Evolutionary conservation across 2,888 invertebrate genomes (phyloP).

Genomic region (Catocala nupta): DNA sequence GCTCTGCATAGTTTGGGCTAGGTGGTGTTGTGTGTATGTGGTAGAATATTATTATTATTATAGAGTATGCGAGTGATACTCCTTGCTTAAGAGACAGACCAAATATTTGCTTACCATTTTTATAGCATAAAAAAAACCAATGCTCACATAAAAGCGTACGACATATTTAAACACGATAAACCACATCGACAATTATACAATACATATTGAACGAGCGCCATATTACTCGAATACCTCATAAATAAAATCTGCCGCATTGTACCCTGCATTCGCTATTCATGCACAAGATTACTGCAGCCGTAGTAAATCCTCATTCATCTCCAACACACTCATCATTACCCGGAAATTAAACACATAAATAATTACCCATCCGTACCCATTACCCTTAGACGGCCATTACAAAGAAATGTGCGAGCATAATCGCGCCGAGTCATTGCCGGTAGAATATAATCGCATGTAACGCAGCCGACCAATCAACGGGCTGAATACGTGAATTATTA

Average conservation of each 20-base stretch:
- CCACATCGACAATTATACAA: no score
- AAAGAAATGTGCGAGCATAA: conserved; percentile 9
- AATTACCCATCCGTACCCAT: conserved; percentile 10
- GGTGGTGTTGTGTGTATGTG: no score
- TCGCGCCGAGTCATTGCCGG: conserved; percentile 16
- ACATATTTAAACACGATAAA: no score
- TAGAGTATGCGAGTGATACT: no score
- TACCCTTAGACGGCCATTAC: neutral
- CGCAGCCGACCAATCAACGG: conserved; percentile 48
- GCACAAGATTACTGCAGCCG: conserved; percentile 2
- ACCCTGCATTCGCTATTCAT: conserved; percentile 1
- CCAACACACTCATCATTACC: conserved; percentile 1
- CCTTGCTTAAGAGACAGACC: no score
- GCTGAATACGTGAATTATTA: conserved; percentile 62
- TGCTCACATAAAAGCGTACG: no score
- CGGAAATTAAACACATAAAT: conserved; percentile 19
- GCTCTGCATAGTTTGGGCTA: no score
- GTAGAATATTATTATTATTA: no score
- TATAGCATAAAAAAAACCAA: no score
- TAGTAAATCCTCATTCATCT: conserved; percentile 11
- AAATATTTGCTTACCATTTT: no score
- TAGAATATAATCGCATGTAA: conserved; percentile 22
- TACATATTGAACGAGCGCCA: neutral
- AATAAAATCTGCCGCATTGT: neutral
- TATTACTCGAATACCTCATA: neutral